Evolutionary conservation across 2,888 invertebrate species (phyloP).

Genomic region (Monopis laevigella): DNA sequence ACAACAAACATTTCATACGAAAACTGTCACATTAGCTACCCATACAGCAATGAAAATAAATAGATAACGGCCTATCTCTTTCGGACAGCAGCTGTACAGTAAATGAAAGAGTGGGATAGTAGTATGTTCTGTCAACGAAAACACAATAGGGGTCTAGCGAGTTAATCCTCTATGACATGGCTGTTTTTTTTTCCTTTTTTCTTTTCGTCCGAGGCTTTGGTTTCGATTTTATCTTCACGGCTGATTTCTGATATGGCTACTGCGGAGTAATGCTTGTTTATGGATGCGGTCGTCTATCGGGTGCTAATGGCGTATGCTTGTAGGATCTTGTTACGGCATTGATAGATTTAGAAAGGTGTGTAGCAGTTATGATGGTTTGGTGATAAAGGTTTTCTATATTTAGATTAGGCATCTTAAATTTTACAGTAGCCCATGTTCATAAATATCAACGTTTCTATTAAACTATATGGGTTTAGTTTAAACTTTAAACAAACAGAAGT

Average conservation of each 20-base stretch:
- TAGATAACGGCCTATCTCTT: slow-evolving; percentile 40
- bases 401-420: no score
- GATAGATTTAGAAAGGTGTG: slow-evolving; percentile 36
- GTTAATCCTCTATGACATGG: slow-evolving; percentile 59
- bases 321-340: slow-evolving; percentile 48
- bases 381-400: slow-evolving; percentile 34
- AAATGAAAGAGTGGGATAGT: slow-evolving; percentile 44
- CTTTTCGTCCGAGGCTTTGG: no score
- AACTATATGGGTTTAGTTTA: no score
- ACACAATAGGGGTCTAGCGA: slow-evolving; percentile 50
- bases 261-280: slow-evolving; percentile 37
- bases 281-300: slow-evolving; percentile 35
- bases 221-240: slow-evolving; percentile 40
- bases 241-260: slow-evolving; percentile 54
- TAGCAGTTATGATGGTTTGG: slow-evolving; percentile 28
- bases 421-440: no score
- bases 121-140: slow-evolving; percentile 53
- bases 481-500: no score
- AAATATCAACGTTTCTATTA: no score
- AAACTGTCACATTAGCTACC: slow-evolving; percentile 58
- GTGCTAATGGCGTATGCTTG: slow-evolving; percentile 57
- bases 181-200: slow-evolving; percentile 42
- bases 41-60: slow-evolving; percentile 60
- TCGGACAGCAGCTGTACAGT: slow-evolving; percentile 23
- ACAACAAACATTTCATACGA: no score